Evolutionary conservation across 2,888 invertebrate species (phyloP).

Genomic region (Diplazon laetatorius): DNA sequence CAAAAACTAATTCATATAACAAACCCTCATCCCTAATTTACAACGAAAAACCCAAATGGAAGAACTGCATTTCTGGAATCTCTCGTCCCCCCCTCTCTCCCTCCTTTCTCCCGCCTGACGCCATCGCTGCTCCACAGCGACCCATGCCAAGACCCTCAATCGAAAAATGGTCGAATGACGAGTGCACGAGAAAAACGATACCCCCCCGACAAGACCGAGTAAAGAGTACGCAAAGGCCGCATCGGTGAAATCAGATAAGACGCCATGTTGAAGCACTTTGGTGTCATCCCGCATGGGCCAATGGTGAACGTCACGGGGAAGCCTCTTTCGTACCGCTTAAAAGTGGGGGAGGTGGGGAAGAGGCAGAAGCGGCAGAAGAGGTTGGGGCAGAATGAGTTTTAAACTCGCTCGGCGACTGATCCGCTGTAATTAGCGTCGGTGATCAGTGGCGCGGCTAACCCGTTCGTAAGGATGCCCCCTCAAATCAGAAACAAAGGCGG

Average conservation of each 20-base stretch:
- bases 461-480: slow-evolving; percentile 81
- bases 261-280: slow-evolving; percentile 81
- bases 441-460: slow-evolving; percentile 81
- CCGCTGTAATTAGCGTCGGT: slow-evolving; percentile 81
- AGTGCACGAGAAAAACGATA: slow-evolving; percentile 32
- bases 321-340: slow-evolving; percentile 78
- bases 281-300: slow-evolving; percentile 80
- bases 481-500: slow-evolving; percentile 80
- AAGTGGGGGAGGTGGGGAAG: slow-evolving; percentile 56
- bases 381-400: slow-evolving; percentile 79
- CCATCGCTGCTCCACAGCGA: too few relatives aligned
- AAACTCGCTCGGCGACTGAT: slow-evolving; percentile 79
- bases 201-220: background rate
- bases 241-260: slow-evolving; percentile 79
- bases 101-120: too few relatives aligned
- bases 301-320: slow-evolving; percentile 78
- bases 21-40: too few relatives aligned
- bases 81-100: too few relatives aligned
- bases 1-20: too few relatives aligned
- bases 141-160: background rate
- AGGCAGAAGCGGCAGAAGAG: slow-evolving; percentile 44
- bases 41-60: too few relatives aligned
- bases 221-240: slow-evolving; percentile 15
- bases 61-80: too few relatives aligned
- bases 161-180: slow-evolving; percentile 39